Evolutionary conservation across 30 jellyfish, hydroid and myxozoan genomes (phyloP).

Genomic region (Chrysaora quinquecirrha): DNA sequence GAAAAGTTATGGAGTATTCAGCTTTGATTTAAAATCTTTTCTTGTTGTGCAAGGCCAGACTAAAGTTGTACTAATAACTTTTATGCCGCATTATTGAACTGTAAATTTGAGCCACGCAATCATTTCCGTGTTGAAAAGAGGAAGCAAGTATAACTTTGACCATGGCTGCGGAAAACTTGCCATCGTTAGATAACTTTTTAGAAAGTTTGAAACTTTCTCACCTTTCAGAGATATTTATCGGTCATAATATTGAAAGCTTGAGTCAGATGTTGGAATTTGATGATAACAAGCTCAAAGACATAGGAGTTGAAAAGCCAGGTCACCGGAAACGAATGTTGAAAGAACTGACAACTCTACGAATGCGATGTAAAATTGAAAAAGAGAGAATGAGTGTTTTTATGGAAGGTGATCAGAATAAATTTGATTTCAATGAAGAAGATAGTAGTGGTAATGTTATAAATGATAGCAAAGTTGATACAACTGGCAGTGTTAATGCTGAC

Average conservation of each 20-base stretch:
- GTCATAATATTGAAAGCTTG: constrained; percentile 31
- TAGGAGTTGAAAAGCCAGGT: constrained; percentile 85
- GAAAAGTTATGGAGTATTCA: too few relatives aligned
- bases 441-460: too few relatives aligned
- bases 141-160: neutral
- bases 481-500: neutral
- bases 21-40: too few relatives aligned
- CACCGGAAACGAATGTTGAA: constrained; percentile 75
- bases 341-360: constrained; percentile 53
- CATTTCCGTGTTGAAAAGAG: neutral
- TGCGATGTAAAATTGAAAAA: constrained; percentile 19
- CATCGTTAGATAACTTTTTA: constrained; percentile 59
- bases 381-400: neutral
- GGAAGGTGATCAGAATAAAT: neutral
- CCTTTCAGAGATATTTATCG: constrained; percentile 20
- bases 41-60: too few relatives aligned
- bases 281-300: constrained; percentile 46
- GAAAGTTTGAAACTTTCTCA: constrained; percentile 48
- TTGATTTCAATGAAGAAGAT: neutral
- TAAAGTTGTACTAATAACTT: too few relatives aligned
- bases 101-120: too few relatives aligned
- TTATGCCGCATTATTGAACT: too few relatives aligned
- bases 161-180: neutral
- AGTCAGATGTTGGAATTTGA: constrained; percentile 13
- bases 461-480: too few relatives aligned